Evolutionary conservation across 2,888 invertebrate genomes (phyloP).

Genomic region (Cecidostiba fungosa): DNA sequence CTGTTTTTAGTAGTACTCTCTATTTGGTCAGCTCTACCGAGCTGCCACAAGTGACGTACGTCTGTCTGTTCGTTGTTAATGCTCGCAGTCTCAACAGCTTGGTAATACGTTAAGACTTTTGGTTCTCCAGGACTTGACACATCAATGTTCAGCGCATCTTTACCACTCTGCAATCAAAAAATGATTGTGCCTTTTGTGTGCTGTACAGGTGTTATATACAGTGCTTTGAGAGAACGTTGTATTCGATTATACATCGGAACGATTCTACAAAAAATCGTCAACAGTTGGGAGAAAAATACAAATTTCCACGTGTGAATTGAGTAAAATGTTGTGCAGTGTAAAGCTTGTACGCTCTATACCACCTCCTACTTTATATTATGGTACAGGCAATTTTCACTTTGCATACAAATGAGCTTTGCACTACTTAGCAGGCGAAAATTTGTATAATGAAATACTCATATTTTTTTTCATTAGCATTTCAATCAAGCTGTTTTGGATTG

Average conservation of each 20-base stretch:
- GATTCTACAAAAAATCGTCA: neutral
- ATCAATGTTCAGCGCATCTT: constrained; percentile 71
- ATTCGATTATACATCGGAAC: neutral
- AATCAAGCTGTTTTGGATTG: neutral
- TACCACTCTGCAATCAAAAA: constrained; percentile 75
- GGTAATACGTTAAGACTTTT: constrained; percentile 76
- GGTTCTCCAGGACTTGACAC: constrained; percentile 76
- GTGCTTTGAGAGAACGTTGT: constrained; percentile 31
- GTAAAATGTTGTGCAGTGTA: neutral
- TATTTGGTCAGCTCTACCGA: constrained; percentile 76
- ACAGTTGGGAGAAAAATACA: neutral
- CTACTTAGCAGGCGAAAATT: constrained; percentile 4
- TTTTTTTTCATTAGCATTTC: neutral
- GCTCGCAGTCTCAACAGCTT: constrained; percentile 76
- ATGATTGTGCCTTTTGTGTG: constrained; percentile 69
- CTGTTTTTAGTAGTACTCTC: constrained; percentile 73
- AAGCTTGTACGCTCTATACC: neutral
- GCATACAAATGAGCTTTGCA: neutral
- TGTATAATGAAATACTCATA: neutral
- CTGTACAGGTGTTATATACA: constrained; percentile 69
- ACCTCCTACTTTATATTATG: neutral
- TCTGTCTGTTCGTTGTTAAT: constrained; percentile 75
- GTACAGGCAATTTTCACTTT: neutral
- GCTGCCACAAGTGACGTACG: constrained; percentile 68
- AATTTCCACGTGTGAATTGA: neutral